phyloP scores from a whole-genome alignment of 2,888 invertebrate genomes.

The Meandrusa payeni region DNA sequence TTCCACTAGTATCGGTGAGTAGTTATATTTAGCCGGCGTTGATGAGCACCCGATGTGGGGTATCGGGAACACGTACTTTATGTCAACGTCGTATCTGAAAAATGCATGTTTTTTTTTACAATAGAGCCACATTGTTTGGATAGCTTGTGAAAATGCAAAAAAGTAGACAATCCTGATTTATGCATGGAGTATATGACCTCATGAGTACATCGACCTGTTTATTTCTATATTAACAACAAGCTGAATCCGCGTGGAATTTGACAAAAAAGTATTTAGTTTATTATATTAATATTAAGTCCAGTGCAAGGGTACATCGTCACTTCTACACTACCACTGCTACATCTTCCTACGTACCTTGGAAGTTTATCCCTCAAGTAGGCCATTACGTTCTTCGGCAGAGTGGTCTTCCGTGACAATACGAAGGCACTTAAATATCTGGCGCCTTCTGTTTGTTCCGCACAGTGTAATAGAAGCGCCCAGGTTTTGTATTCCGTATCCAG shows the following conservation, averaged over 20 bases:
- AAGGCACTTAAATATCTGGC: constrained; percentile 91
- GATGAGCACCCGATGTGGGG: constrained; percentile 84
- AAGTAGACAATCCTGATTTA: too few species aligned
- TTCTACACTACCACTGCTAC: too few species aligned
- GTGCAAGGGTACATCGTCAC: too few species aligned
- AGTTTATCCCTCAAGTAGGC: constrained; percentile 89
- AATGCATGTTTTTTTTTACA: constrained; percentile 6
- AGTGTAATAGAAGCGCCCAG: constrained; percentile 92
- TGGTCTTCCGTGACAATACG: constrained; percentile 84
- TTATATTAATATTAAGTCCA: too few species aligned
- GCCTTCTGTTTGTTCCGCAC: constrained; percentile 90
- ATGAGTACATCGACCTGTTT: too few species aligned
- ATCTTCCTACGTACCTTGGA: constrained; percentile 74
- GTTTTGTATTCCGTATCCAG: constrained; percentile 91
- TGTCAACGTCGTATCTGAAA: constrained; percentile 88
- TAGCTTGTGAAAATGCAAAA: not conserved
- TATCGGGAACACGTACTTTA: constrained; percentile 92
- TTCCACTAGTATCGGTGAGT: constrained; percentile 58
- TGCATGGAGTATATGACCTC: too few species aligned
- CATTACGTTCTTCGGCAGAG: constrained; percentile 84
- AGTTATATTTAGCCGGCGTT: constrained; percentile 56
- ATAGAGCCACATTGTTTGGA: not conserved
- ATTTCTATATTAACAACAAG: too few species aligned
- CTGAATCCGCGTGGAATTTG: too few species aligned
- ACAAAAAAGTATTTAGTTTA: too few species aligned